These are phyloP conservation scores for Ceratitis capitata DNA, from an alignment of 1,140 invertebrate species.

Conservation along the genomic window DNA sequence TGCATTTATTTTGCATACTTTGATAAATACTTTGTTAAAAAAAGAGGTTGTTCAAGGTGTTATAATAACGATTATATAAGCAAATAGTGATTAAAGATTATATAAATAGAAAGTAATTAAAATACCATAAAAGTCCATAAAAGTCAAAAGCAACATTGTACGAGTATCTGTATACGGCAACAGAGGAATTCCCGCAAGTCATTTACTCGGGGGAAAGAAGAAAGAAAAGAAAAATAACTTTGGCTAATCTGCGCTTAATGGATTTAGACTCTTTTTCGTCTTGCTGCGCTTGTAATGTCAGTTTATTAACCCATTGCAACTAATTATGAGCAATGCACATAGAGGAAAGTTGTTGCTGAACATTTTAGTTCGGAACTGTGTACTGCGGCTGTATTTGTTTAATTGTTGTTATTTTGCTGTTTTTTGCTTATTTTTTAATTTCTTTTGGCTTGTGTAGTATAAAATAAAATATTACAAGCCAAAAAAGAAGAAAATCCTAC, in stretches of 20 bases:
- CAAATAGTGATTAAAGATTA: neutral
- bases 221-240: too few relatives aligned
- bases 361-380: neutral
- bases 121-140: neutral
- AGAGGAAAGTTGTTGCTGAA: neutral
- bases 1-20: neutral
- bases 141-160: neutral
- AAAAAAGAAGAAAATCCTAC: neutral
- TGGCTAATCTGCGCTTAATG: neutral
- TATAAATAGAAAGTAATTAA: neutral
- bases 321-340: neutral
- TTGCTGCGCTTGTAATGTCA: neutral
- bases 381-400: neutral
- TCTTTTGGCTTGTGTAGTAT: neutral
- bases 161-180: too few relatives aligned
- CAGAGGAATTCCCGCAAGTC: slow-evolving; percentile 29
- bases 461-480: neutral
- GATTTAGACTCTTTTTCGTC: neutral
- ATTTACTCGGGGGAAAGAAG: too few relatives aligned
- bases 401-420: neutral
- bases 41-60: neutral
- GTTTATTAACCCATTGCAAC: neutral
- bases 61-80: neutral
- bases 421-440: neutral
- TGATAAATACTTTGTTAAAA: neutral